Percentiles rank a stretch among this genome's conserved stretches.
Conservation (phyloP, 2,113 vertebrate genomes). For the Raja brachyura region DNA sequence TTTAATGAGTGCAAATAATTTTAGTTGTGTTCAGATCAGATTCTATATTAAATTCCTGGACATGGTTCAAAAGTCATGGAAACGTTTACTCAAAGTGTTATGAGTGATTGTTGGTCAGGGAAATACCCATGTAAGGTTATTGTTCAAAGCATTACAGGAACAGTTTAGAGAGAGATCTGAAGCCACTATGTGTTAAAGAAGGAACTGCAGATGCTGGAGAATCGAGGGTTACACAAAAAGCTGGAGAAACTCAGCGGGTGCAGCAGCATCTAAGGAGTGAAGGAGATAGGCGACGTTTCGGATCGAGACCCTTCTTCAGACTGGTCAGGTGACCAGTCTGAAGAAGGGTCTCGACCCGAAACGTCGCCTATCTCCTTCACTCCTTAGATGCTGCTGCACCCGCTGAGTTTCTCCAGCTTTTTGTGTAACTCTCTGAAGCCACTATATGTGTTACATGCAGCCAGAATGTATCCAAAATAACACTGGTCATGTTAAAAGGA, state of each 20-base stretch:
- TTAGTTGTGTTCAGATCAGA: background rate
- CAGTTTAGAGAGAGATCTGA: background rate
- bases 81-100: background rate
- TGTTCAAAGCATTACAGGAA: background rate
- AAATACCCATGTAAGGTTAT: conserved; percentile 1
- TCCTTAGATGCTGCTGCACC: too few relatives aligned
- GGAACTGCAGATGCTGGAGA: too few relatives aligned
- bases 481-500: background rate
- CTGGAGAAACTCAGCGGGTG: too few relatives aligned
- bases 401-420: too few relatives aligned
- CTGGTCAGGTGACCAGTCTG: too few relatives aligned
- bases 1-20: background rate
- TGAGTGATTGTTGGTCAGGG: background rate
- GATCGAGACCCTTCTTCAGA: too few relatives aligned
- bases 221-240: too few relatives aligned
- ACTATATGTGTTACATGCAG: background rate
- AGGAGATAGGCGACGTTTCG: too few relatives aligned
- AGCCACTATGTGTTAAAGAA: background rate
- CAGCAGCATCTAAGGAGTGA: too few relatives aligned
- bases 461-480: background rate
- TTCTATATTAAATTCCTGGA: background rate
- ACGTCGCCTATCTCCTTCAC: too few relatives aligned
- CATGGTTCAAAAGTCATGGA: background rate
- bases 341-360: too few relatives aligned
- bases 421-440: too few relatives aligned